Base-by-base conservation (phyloP, 2,797 vertebrate genomes). In the Sphaeramia orbicularis region DNA sequence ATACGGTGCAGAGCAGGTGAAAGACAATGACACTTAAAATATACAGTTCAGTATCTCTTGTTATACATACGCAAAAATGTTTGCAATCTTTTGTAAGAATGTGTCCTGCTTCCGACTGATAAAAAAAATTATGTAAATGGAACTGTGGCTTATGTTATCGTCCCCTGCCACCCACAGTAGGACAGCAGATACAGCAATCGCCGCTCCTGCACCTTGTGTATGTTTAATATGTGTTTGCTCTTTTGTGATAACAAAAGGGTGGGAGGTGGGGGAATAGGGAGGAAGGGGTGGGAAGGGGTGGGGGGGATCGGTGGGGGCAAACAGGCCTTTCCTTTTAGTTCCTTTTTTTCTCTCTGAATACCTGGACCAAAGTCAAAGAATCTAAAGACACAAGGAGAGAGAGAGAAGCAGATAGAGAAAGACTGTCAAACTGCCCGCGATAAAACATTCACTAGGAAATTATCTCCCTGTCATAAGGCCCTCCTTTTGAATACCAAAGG, bases 401-500 rank as follows among this genome's bases (percentile, higher is more conserved):
- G 73, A 68, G 76, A 50, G 59, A 18, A 38, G 50, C 65, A 76
- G 56, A 87, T 77, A 74, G 65, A 84, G n/a, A 72, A 51, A 76
- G 76, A 79, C 89, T 78, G 78, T 86, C 78, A 81, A 90, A 78
- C 71, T 2, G 78, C 52, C 69, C 10, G 82, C 59, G 76, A 88
- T 88, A 88, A 91, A 86, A 87, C 86, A 84, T 81, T 86, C 76
- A 74, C 76, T 16, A 11, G 71, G 73, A 87, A 89, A 91, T 88
- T 76, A 91, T 91, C 89, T 89, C 48, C 51, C 84, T 76, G 84
- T 89, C 74, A 78, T 76, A 76, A 68, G 78, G 77, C 66, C 66
- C 74, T 84, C 80, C 81, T 88, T 91, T 91, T 91, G 87, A 89
- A 91, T 88, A 89, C 84, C 84, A 91, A 91, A 90, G 82, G 80